phyloP scores from a whole-genome alignment of 2,113 vertebrate genomes.

The Procapra przewalskii region DNA sequence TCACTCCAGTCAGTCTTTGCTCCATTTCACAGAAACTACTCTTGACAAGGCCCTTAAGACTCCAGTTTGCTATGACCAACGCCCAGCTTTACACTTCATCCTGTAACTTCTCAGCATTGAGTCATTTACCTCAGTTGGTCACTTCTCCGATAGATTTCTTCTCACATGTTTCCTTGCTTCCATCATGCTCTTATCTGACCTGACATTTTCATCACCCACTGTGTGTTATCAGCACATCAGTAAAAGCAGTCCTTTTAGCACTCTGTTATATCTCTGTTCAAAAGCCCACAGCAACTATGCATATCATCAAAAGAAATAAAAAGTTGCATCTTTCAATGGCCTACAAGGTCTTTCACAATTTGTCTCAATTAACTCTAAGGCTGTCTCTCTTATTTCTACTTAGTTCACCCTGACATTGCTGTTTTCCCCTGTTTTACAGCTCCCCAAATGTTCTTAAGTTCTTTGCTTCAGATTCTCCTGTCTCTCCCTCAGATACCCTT shows the following conservation, averaged over 20 bases:
- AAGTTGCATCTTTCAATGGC: background rate
- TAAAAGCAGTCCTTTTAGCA: background rate
- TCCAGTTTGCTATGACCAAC: background rate
- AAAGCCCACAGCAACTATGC: background rate
- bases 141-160: background rate
- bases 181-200: background rate
- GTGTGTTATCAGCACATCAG: background rate
- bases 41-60: background rate
- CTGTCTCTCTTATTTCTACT: background rate
- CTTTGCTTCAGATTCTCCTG: background rate
- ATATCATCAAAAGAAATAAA: background rate
- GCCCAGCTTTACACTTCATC: background rate
- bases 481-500: background rate
- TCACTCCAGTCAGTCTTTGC: background rate
- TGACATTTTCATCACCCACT: accelerated
- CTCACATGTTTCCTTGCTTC: background rate
- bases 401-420: background rate
- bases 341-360: background rate
- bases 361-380: background rate
- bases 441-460: background rate
- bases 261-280: background rate
- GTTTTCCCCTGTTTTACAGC: background rate
- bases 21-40: background rate
- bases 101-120: background rate
- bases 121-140: background rate